Evolutionary conservation across 2,888 invertebrate genomes (phyloP).

Genomic region (Incurvaria masculella): DNA sequence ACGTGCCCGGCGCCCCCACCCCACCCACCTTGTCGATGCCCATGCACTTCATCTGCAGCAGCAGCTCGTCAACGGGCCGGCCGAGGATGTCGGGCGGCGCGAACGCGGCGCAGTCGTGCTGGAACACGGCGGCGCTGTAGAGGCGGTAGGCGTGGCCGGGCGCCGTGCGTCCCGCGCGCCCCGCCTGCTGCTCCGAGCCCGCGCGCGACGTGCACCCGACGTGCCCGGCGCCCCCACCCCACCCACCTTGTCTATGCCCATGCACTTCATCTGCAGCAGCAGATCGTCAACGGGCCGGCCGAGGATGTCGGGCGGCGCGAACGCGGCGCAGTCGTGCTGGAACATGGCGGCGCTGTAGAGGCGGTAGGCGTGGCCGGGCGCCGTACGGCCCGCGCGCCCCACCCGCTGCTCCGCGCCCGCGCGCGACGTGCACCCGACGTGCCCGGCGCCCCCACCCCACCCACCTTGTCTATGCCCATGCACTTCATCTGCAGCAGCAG

Average conservation of each 20-base stretch:
- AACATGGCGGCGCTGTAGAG: slow-evolving; percentile 90
- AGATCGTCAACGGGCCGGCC: slow-evolving; percentile 92
- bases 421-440: slow-evolving; percentile 86
- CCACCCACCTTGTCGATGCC: slow-evolving; percentile 74
- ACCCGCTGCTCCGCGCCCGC: slow-evolving; percentile 94
- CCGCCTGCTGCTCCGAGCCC: slow-evolving; percentile 90
- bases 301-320: slow-evolving; percentile 85
- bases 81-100: slow-evolving; percentile 85
- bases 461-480: slow-evolving; percentile 86
- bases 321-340: slow-evolving; percentile 80
- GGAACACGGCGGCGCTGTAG: slow-evolving; percentile 91
- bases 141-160: slow-evolving; percentile 91
- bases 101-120: slow-evolving; percentile 79
- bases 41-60: slow-evolving; percentile 95
- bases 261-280: slow-evolving; percentile 91
- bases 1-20: slow-evolving; percentile 90
- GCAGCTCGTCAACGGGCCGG: slow-evolving; percentile 91
- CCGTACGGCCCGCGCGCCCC: slow-evolving; percentile 88
- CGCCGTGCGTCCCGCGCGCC: slow-evolving; percentile 86
- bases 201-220: slow-evolving; percentile 93
- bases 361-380: slow-evolving; percentile 91
- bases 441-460: slow-evolving; percentile 82
- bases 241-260: slow-evolving; percentile 83
- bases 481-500: slow-evolving; percentile 93
- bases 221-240: slow-evolving; percentile 84